These are phyloP conservation scores for Ceratosolen fusciceps DNA, from an alignment of 1,140 invertebrate genomes.

Conservation along the genomic window DNA sequence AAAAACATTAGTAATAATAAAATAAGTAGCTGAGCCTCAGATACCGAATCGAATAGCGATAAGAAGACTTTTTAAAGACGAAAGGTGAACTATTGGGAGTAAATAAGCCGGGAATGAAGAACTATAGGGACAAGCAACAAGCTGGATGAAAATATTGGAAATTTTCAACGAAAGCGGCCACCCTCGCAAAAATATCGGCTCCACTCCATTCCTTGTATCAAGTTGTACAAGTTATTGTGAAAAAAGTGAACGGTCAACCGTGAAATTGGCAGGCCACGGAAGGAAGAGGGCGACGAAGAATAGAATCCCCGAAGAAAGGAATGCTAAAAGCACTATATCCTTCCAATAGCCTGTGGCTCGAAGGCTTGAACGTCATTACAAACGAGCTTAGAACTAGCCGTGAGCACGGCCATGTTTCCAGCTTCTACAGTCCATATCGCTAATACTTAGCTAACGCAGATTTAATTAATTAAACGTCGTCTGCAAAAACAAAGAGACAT, in stretches of 20 bases:
- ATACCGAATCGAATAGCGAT: too few species aligned
- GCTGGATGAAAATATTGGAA: neutral
- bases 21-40: too few species aligned
- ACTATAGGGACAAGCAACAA: too few species aligned
- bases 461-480: too few species aligned
- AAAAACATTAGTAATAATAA: too few species aligned
- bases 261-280: slow-evolving; percentile 29
- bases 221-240: slow-evolving; percentile 4
- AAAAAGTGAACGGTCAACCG: slow-evolving; percentile 37
- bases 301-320: neutral
- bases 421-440: too few species aligned
- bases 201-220: neutral
- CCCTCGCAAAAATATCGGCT: slow-evolving; percentile 7
- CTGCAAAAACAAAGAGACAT: too few species aligned
- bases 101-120: neutral
- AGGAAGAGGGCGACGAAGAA: slow-evolving; percentile 26
- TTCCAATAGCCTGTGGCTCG: slow-evolving; percentile 1
- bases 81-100: neutral
- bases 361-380: slow-evolving; percentile 32
- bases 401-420: neutral
- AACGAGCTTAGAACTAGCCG: slow-evolving; percentile 29
- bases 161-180: neutral
- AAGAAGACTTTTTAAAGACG: too few species aligned
- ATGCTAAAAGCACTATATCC: slow-evolving; percentile 22
- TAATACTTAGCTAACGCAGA: too few species aligned